phyloP scores from a whole-genome alignment of 2,113 vertebrate genomes.

The Odocoileus virginianus region DNA sequence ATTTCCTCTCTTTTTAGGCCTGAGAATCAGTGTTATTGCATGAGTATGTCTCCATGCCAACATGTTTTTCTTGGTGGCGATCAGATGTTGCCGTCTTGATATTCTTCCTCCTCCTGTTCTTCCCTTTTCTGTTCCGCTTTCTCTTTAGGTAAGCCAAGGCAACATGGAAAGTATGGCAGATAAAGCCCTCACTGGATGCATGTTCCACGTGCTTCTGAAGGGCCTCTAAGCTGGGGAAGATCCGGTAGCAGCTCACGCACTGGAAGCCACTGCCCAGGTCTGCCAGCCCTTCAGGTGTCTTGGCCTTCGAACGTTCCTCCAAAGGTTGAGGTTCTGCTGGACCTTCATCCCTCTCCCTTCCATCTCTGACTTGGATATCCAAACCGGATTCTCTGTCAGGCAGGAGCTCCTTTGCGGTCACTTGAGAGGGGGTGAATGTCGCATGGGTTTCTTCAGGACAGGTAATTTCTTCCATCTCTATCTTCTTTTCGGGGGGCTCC shows the following conservation, averaged over 20 bases:
- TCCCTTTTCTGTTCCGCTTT: background rate
- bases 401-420: background rate
- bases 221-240: background rate
- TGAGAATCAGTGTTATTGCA: background rate
- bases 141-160: background rate
- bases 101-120: background rate
- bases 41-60: background rate
- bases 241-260: background rate
- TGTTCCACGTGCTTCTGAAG: background rate
- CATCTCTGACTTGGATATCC: background rate
- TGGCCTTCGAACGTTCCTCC: background rate
- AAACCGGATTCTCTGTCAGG: background rate
- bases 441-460: background rate
- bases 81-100: accelerated
- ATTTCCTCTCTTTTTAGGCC: background rate
- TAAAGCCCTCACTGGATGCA: background rate
- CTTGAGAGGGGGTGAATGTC: accelerated
- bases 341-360: accelerated
- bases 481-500: background rate
- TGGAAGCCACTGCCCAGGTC: background rate
- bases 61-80: background rate
- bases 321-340: accelerated
- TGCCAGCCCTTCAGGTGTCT: background rate
- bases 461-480: background rate
- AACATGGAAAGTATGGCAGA: background rate